Conservation (phyloP, 1,140 invertebrate genomes). For the Anastatus disparis region DNA sequence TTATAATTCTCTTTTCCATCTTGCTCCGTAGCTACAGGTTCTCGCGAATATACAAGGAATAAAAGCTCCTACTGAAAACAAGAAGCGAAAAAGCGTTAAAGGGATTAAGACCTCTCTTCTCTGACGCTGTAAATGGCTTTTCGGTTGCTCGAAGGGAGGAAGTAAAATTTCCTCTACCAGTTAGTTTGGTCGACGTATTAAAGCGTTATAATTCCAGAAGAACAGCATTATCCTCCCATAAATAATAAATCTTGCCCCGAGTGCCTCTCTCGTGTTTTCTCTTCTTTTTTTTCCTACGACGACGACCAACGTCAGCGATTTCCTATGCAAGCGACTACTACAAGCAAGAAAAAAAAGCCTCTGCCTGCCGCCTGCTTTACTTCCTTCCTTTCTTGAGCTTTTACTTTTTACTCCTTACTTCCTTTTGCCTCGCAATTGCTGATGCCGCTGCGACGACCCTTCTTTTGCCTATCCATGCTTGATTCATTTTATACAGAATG, state of each 20-base stretch:
- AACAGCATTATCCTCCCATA: slow-evolving; percentile 27
- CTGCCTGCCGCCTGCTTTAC: neutral
- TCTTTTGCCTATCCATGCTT: neutral
- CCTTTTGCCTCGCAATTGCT: too few species aligned
- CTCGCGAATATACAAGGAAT: too few species aligned
- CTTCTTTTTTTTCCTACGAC: too few species aligned
- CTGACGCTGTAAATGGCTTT: too few species aligned
- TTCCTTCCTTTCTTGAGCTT: neutral
- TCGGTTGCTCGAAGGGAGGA: too few species aligned
- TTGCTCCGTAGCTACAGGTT: too few species aligned
- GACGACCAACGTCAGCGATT: slow-evolving; percentile 17
- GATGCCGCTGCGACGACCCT: neutral
- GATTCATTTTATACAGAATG: neutral
- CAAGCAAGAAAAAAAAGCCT: neutral
- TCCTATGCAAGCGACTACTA: neutral
- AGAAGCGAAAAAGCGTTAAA: too few species aligned
- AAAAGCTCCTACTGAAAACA: too few species aligned
- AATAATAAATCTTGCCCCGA: slow-evolving; percentile 38
- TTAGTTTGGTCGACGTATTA: neutral
- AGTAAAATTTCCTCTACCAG: too few species aligned
- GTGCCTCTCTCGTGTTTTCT: neutral
- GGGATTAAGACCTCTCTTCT: neutral
- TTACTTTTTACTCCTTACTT: neutral
- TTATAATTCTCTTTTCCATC: too few species aligned
- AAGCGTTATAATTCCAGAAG: slow-evolving; percentile 36